These are phyloP conservation scores for Megaptera novaeangliae DNA, from an alignment of 2,113 vertebrate genomes.

Conservation along the genomic window DNA sequence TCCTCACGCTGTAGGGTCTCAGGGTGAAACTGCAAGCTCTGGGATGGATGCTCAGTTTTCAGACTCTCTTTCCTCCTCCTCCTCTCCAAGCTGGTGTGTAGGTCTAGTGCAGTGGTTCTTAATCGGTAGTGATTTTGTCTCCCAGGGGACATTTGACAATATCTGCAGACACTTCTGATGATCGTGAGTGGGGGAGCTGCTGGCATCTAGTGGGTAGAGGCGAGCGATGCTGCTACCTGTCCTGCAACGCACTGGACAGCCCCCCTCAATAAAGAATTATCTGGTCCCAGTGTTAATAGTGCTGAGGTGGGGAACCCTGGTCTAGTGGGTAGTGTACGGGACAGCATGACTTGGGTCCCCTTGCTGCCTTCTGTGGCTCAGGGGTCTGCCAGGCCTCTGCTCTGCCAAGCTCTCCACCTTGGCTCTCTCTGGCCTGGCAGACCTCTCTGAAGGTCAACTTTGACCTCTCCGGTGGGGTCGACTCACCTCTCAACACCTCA, in stretches of 20 bases:
- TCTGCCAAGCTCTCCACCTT: not conserved
- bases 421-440: not conserved
- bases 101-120: not conserved
- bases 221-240: not conserved
- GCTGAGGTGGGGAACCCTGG: not conserved
- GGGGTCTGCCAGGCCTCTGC: not conserved
- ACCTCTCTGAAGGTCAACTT: not conserved
- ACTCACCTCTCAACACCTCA: not conserved
- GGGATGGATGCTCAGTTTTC: not conserved
- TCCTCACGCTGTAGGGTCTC: not conserved
- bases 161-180: not conserved
- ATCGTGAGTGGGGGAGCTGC: not conserved
- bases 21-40: not conserved
- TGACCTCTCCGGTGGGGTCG: not conserved
- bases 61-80: not conserved
- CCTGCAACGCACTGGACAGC: not conserved
- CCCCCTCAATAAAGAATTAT: not conserved
- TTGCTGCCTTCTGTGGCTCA: not conserved
- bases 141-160: not conserved
- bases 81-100: not conserved
- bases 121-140: not conserved
- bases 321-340: fast-evolving
- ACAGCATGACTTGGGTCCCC: fast-evolving
- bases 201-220: not conserved
- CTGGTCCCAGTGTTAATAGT: not conserved